Conservation (phyloP, 1,140 invertebrate species). For the Caenorhabditis brenneri region DNA sequence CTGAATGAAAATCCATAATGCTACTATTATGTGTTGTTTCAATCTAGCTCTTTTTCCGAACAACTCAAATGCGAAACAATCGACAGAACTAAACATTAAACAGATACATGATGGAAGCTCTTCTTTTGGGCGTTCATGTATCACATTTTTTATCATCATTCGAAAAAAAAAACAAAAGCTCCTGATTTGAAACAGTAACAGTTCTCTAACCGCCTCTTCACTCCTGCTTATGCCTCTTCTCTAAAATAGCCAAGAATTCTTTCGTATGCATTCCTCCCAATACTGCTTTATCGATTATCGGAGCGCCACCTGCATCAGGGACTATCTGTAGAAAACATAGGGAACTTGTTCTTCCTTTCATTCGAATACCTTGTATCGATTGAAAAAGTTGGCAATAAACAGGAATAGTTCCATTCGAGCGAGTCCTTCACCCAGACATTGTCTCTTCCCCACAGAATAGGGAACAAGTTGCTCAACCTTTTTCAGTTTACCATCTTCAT, state of each 20-base stretch:
- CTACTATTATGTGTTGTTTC: too few relatives aligned
- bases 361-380: slow-evolving; percentile 77
- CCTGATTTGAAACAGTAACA: too few relatives aligned
- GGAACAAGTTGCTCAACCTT: slow-evolving; percentile 88
- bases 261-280: background rate
- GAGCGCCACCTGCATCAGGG: background rate
- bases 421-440: slow-evolving; percentile 86
- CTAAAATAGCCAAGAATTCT: background rate
- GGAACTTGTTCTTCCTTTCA: too few relatives aligned
- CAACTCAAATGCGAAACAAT: too few relatives aligned
- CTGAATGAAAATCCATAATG: too few relatives aligned
- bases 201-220: too few relatives aligned
- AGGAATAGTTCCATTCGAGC: slow-evolving; percentile 88
- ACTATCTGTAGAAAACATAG: background rate
- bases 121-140: too few relatives aligned
- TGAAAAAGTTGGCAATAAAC: slow-evolving; percentile 82
- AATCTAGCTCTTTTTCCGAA: too few relatives aligned
- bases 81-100: too few relatives aligned
- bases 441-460: slow-evolving; percentile 83
- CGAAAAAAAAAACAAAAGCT: too few relatives aligned
- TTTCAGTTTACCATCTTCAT: slow-evolving; percentile 78
- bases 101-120: too few relatives aligned
- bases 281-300: background rate
- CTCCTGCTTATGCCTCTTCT: background rate
- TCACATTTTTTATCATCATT: too few relatives aligned